Percentiles rank a stretch among this genome's conserved stretches.
These are phyloP conservation scores for Platycnemis pennipes DNA, from an alignment of 2,888 invertebrate genomes.

Conservation along the genomic window DNA sequence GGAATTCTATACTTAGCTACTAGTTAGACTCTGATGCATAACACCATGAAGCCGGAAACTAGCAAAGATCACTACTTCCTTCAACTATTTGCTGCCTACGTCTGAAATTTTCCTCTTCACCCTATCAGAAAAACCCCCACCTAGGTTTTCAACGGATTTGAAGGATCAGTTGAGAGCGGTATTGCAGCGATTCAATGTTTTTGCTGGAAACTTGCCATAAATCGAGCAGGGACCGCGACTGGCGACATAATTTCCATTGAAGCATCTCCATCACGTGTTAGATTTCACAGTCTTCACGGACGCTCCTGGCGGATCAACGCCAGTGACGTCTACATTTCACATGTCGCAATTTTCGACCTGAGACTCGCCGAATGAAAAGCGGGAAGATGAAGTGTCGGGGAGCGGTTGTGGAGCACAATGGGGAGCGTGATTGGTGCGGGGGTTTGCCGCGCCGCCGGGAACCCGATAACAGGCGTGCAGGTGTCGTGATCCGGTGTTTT, in stretches of 20 bases:
- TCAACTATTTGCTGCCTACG: too few relatives aligned
- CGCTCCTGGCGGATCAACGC: neutral
- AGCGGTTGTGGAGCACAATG: neutral
- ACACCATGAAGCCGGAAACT: too few relatives aligned
- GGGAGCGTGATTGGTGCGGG: neutral
- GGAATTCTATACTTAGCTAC: too few relatives aligned
- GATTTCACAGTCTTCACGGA: neutral
- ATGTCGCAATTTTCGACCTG: neutral
- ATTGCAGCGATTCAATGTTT: neutral
- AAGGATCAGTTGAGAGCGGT: too few relatives aligned
- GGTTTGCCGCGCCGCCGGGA: neutral
- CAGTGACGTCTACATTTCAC: neutral
- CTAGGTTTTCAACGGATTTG: too few relatives aligned
- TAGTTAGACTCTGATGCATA: too few relatives aligned
- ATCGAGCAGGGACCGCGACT: neutral
- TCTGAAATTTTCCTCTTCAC: too few relatives aligned
- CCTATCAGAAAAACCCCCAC: too few relatives aligned
- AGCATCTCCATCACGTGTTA: neutral
- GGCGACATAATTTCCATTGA: neutral
- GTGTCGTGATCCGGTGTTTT: neutral
- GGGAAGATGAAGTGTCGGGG: neutral
- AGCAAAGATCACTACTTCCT: too few relatives aligned
- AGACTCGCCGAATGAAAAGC: neutral
- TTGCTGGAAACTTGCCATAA: neutral
- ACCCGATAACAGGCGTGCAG: neutral